A percentile compares a stretch with the other conserved stretches of the same genome.
Evolutionary conservation across 2,797 vertebrate species (phyloP).

Genomic region (Spea hammondii): DNA sequence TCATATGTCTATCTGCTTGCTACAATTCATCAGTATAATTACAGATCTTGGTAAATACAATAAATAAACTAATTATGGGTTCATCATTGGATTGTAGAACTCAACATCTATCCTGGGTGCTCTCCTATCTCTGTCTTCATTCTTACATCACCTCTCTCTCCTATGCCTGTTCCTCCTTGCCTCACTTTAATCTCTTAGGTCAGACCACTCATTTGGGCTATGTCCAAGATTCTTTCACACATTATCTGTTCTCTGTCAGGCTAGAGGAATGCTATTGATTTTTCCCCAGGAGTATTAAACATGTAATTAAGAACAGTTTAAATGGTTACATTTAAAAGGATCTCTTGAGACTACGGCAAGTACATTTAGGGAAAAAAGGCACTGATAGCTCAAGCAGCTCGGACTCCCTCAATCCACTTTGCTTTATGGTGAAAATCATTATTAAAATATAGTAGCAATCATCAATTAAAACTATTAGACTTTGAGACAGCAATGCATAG

Average conservation of each 20-base stretch:
- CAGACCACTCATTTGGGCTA: conserved; percentile 11
- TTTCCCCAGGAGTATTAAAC: conserved; percentile 38
- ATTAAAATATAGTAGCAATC: no score
- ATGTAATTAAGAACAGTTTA: conserved; percentile 45
- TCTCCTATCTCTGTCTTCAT: background rate
- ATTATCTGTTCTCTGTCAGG: conserved; percentile 32
- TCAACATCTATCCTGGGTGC: no score
- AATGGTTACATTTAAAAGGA: conserved; percentile 34
- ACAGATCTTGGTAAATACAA: no score
- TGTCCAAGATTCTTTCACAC: conserved; percentile 40
- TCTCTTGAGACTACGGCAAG: conserved; percentile 28
- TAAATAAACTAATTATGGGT: no score
- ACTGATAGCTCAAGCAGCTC: no score
- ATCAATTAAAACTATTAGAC: no score
- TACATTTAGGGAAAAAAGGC: background rate
- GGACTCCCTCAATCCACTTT: no score
- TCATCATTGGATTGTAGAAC: no score
- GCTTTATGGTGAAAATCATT: no score
- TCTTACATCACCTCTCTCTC: background rate
- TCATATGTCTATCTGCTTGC: no score
- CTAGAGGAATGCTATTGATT: conserved; percentile 45
- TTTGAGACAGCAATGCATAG: no score
- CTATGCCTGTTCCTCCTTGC: background rate
- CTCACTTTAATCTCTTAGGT: conserved; percentile 13
- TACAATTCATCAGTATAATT: no score